A percentile compares a stretch with the other conserved stretches of the same genome.
Evolutionary conservation across 1,140 invertebrate species (phyloP).

Genomic region (Belonocnema kinseyi): DNA sequence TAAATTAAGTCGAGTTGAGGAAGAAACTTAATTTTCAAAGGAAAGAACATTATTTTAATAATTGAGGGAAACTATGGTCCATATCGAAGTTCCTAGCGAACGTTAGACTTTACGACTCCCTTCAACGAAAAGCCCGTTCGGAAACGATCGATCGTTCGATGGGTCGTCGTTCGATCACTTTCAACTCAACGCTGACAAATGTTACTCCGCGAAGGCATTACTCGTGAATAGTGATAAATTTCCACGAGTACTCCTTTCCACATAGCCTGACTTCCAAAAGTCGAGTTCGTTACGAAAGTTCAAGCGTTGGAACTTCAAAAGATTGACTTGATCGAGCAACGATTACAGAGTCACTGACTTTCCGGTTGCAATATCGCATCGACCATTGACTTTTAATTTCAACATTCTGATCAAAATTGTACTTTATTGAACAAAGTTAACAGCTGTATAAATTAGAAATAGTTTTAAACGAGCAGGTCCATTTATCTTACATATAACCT

Average conservation of each 20-base stretch:
- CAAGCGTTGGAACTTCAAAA: slow-evolving; percentile 50
- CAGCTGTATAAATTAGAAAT: no score
- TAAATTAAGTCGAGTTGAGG: not conserved
- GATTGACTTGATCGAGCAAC: slow-evolving; percentile 41
- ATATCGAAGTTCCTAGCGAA: slow-evolving; percentile 29
- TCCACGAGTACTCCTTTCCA: slow-evolving; percentile 25
- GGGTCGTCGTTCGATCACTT: slow-evolving; percentile 40
- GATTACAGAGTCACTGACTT: slow-evolving; percentile 47
- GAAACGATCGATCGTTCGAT: slow-evolving; percentile 30
- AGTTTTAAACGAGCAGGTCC: no score
- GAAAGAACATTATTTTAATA: slow-evolving; percentile 55
- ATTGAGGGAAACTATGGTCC: slow-evolving; percentile 48
- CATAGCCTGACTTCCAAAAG: slow-evolving; percentile 43
- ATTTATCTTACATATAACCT: no score
- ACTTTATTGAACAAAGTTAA: no score
- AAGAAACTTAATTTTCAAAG: not conserved
- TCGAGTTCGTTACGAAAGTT: slow-evolving; percentile 60
- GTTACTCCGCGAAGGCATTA: slow-evolving; percentile 46
- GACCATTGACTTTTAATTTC: not conserved
- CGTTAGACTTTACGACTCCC: slow-evolving; percentile 33
- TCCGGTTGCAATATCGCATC: not conserved
- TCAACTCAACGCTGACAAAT: slow-evolving; percentile 47
- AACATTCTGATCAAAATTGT: not conserved
- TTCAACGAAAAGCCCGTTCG: slow-evolving; percentile 13
- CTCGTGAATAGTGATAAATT: slow-evolving; percentile 56